Base-by-base conservation (phyloP, 1,140 invertebrate species). In the Calephelis nemesis region DNA sequence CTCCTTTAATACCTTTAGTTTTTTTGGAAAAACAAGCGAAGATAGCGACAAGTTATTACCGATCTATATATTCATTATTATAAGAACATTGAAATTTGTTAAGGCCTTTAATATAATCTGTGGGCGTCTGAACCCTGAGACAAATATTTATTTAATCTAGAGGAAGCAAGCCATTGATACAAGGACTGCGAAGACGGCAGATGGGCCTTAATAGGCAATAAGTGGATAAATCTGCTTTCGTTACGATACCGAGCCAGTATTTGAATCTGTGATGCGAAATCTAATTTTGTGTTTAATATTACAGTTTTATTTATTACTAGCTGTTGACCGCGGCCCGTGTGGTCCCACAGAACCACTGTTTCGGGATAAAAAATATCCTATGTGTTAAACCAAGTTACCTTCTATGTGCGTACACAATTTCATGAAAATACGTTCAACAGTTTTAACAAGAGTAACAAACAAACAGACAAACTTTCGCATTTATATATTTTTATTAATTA, bases 111-210 rank as follows among this genome's bases (percentile, higher is more conserved):
- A 39, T 10, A 48, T 19, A 65, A 8, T 64, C 62, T 70, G 77
- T 74, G 74, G 72, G 76, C 72, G 72, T 75, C 64, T 47, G 66
- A 71, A 70, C 75, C 75, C 64, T 47, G 64, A 71, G 72, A 76
- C 75, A 77, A 76, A 81, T 75, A 74, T 75, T 75, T 74, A 76
- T 77, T 72, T 71, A 69, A 74, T 69, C 60, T 67, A 54, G 45
- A 67, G 73, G 70, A 72, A 64, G 73, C 15, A 65, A 69, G 52
- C 70, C 12, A 67, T 71, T 71, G 65, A 62, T 63, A 65, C 69
- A 74, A 70, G 69, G 66, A 47, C 65, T 71, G 68, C 11, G 63
- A 30, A 58, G 47, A 60, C 62, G 63, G 68, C 50, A 66, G 70
- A 72, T 67, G 67, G 66, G 70, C 70, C 70, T 69, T 74, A 69